phyloP scores from a whole-genome alignment of 2,888 invertebrate species.

The Phragmatobia fuliginosa region DNA sequence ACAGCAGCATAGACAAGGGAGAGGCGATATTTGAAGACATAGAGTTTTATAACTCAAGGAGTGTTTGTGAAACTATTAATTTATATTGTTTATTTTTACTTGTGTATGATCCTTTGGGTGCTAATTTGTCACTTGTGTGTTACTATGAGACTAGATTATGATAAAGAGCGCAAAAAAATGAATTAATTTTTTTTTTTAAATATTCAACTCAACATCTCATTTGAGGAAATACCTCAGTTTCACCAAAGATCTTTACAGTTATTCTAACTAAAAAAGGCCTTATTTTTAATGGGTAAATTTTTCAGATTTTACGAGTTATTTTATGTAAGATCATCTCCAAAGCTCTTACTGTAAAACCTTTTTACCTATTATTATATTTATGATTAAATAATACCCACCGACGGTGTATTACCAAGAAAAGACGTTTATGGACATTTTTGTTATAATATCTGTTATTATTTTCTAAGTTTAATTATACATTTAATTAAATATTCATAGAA shows the following conservation, averaged over 20 bases:
- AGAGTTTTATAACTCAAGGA: background rate
- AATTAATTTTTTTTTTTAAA: no score
- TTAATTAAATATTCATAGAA: background rate
- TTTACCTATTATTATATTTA: slow-evolving; percentile 9
- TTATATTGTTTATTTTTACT: background rate
- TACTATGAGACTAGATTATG: background rate
- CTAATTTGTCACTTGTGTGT: background rate
- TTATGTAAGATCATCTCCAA: background rate
- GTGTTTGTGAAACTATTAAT: background rate
- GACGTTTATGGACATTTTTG: slow-evolving; percentile 41
- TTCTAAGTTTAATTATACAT: slow-evolving; percentile 18
- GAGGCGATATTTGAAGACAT: slow-evolving; percentile 43
- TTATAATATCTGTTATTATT: slow-evolving; percentile 19
- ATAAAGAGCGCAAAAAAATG: background rate
- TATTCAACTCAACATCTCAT: no score
- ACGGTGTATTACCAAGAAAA: slow-evolving; percentile 49
- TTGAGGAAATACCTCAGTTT: background rate
- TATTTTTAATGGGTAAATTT: background rate
- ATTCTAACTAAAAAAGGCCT: background rate
- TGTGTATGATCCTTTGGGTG: background rate
- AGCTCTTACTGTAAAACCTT: background rate
- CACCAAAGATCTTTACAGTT: background rate
- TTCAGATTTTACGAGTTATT: background rate
- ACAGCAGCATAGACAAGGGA: slow-evolving; percentile 37
- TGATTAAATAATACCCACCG: slow-evolving; percentile 50